Conservation (phyloP, 2,797 vertebrate genomes). For the Thripadectes ignobilis region DNA sequence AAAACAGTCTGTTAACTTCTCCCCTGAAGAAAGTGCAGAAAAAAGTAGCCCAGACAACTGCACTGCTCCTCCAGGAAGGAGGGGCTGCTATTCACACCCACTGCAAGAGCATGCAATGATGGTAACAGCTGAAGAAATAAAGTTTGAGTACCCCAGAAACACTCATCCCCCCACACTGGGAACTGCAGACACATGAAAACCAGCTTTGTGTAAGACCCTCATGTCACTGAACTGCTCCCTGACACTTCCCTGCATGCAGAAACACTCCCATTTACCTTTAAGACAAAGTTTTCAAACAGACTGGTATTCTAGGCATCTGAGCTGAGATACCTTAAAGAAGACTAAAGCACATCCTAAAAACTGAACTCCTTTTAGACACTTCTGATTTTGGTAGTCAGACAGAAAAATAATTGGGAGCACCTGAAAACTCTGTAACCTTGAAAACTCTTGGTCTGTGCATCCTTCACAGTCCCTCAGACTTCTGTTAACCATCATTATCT, state of each 20-base stretch:
- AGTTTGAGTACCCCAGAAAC: background rate
- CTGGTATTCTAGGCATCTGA: background rate
- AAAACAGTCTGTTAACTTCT: background rate
- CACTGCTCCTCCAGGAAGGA: background rate
- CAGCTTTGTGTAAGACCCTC: background rate
- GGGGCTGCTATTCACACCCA: background rate
- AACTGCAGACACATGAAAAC: background rate
- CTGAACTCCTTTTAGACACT: background rate
- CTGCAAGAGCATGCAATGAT: fast-evolving
- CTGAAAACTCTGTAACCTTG: background rate
- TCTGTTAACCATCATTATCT: conserved; percentile 19
- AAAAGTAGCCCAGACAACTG: background rate
- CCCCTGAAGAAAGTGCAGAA: background rate
- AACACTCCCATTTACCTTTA: background rate
- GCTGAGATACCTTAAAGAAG: background rate
- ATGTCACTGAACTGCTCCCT: background rate
- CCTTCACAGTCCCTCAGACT: background rate
- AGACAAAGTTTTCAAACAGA: background rate
- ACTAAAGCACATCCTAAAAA: background rate
- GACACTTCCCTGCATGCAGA: background rate
- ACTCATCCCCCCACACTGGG: background rate
- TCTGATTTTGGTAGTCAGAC: background rate
- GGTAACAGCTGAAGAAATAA: fast-evolving
- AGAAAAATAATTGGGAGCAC: conserved; percentile 42
- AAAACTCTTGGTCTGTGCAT: background rate